Base-by-base conservation (phyloP, 2,113 vertebrate genomes). In the Nothoprocta perdicaria region DNA sequence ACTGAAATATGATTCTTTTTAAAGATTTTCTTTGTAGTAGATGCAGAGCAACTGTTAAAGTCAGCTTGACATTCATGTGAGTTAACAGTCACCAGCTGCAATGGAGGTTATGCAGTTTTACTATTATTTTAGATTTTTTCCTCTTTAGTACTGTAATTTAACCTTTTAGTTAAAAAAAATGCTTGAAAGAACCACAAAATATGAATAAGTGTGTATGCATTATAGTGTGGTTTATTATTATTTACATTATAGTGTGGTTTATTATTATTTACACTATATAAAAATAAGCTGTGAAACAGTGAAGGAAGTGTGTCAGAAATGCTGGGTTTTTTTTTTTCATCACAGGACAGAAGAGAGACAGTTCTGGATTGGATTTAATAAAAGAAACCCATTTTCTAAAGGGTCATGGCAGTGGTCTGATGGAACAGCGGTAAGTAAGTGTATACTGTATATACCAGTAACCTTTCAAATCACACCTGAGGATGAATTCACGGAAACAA, bases 321-420 rank as follows among this genome's bases (percentile, higher is more conserved):
- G 1, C 67, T 40, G n/a, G n/a, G n/a, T 82, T 57, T 10, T 50
- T 93, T 96, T 72, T 92, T 92, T 93, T 69, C 50, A 8, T 81
- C 75, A 7, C 3, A 98, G 98, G 91, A 92, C 96, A 94, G 98
- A 98, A 96, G 98, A 97, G 69, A 98, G 98, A 69, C 98, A 98
- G 97, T 99, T 99, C 97, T 99, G 99, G 99, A 98, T 99, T 92
- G 99, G 99, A 88, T 98, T 99, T 91, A 99, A 98, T 95, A 99
- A 98, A 96, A 98, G 98, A 98, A 98, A 98, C 87, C 97, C 96
- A 3, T 94, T 97, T 90, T 96, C 97, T 84, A 96, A 92, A 26
- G 98, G 98, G 65, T 96, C 97, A 1, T 99, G 99, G 99, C 97
- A 98, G 79, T 99, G 99, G 99, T 99, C 99, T 40, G 99, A 99